phyloP scores from a whole-genome alignment of 2,797 vertebrate species.

The Cyclopterus lumpus region DNA sequence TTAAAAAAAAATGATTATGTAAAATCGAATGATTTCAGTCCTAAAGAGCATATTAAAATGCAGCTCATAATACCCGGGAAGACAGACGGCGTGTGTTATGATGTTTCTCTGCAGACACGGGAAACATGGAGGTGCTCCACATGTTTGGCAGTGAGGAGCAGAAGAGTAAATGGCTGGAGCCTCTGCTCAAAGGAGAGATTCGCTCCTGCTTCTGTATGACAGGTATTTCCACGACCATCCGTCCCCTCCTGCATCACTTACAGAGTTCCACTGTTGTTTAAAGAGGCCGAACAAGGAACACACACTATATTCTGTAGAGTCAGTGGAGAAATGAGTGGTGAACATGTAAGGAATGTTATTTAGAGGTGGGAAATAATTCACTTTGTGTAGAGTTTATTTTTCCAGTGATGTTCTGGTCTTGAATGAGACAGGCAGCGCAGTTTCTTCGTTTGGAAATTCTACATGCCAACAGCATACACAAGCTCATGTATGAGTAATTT shows the following conservation, averaged over 20 bases:
- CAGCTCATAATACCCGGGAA: neutral
- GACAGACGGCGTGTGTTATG: neutral
- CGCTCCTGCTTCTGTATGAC: conserved; percentile 97
- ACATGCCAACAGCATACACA: neutral
- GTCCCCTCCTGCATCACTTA: neutral
- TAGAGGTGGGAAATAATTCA: neutral
- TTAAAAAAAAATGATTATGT: neutral
- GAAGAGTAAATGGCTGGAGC: conserved; percentile 92
- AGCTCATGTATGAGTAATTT: conserved; percentile 38
- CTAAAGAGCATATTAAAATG: neutral
- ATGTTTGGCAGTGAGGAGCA: conserved; percentile 93
- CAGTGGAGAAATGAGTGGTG: neutral
- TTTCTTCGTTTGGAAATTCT: conserved; percentile 9
- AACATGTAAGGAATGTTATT: neutral
- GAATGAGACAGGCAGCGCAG: neutral
- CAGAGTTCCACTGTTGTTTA: neutral
- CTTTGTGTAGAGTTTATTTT: neutral
- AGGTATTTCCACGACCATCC: conserved; percentile 77
- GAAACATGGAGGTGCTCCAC: conserved; percentile 96
- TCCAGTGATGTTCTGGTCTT: neutral
- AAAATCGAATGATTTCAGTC: neutral
- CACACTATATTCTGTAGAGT: neutral
- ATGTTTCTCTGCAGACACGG: conserved; percentile 85
- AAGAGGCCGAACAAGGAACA: neutral
- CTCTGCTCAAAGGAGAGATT: conserved; percentile 90